phyloP scores from a whole-genome alignment of 2,797 vertebrate species.

The Apogon hyalosoma region DNA sequence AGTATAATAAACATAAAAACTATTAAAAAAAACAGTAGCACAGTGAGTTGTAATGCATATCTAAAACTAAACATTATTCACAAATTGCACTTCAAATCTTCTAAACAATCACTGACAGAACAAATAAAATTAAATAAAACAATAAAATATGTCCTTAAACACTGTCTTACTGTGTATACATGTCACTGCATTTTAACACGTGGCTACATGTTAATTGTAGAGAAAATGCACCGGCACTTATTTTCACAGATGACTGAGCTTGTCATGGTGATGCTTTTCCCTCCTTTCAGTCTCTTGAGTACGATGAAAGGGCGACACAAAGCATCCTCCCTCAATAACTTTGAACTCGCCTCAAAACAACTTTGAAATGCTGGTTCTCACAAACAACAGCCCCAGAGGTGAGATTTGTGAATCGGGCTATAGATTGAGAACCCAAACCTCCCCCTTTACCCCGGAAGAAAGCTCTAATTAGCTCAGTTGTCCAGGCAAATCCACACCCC shows the following conservation, averaged over 20 bases:
- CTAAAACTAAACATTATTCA: too few relatives aligned
- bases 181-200: slow-evolving; percentile 76
- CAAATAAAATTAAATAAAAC: neutral
- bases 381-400: slow-evolving; percentile 75
- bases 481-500: slow-evolving; percentile 50
- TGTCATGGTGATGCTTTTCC: slow-evolving; percentile 84
- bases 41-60: too few relatives aligned
- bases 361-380: slow-evolving; percentile 79
- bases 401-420: slow-evolving; percentile 73
- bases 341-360: slow-evolving; percentile 84
- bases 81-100: too few relatives aligned
- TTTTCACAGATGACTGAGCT: slow-evolving; percentile 88
- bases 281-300: slow-evolving; percentile 74
- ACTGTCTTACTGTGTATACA: slow-evolving; percentile 63
- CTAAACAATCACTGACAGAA: neutral
- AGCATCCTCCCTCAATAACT: slow-evolving; percentile 76
- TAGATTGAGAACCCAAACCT: slow-evolving; percentile 42
- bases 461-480: slow-evolving; percentile 81
- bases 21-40: too few relatives aligned
- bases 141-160: neutral
- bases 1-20: too few relatives aligned
- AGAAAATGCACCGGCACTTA: slow-evolving; percentile 72
- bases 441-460: slow-evolving; percentile 62
- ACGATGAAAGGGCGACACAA: slow-evolving; percentile 78
- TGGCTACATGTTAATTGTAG: slow-evolving; percentile 82